Conservation (phyloP, 1,140 invertebrate genomes). For the Trichoplusia ni region DNA sequence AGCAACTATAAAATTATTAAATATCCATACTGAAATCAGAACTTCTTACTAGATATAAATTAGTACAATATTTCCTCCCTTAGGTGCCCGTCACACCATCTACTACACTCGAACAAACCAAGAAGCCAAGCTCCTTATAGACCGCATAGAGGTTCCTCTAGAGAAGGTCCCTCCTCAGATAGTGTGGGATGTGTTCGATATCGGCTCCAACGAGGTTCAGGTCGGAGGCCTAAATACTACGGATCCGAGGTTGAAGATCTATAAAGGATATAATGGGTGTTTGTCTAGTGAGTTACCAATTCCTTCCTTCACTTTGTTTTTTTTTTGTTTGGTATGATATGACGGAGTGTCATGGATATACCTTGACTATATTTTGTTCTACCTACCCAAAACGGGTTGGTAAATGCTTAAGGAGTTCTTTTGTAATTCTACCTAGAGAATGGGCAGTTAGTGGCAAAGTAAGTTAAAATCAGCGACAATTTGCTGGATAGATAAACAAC, state of each 20-base stretch:
- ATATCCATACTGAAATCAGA: no score
- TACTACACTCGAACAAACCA: conserved; percentile 90
- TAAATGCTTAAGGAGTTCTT: no score
- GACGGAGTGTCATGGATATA: no score
- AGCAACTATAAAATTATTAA: neutral
- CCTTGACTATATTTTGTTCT: no score
- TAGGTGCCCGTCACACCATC: conserved; percentile 91
- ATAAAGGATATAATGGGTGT: conserved; percentile 93
- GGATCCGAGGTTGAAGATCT: conserved; percentile 89
- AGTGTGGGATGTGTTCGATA: conserved; percentile 84
- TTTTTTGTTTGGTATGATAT: no score
- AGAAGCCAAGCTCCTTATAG: conserved; percentile 87
- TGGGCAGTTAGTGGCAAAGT: no score
- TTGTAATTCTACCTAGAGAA: no score
- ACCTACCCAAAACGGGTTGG: no score
- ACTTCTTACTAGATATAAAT: no score
- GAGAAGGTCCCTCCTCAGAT: conserved; percentile 85
- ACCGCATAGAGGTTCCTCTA: conserved; percentile 87
- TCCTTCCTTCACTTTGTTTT: neutral
- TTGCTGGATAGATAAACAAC: no score
- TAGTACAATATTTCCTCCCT: neutral
- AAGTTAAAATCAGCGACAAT: no score
- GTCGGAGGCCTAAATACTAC: conserved; percentile 93
- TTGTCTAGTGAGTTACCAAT: conserved; percentile 88
- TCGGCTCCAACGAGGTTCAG: conserved; percentile 90